Conservation (phyloP, 2,797 vertebrate genomes). For the Denticeps clupeoides region DNA sequence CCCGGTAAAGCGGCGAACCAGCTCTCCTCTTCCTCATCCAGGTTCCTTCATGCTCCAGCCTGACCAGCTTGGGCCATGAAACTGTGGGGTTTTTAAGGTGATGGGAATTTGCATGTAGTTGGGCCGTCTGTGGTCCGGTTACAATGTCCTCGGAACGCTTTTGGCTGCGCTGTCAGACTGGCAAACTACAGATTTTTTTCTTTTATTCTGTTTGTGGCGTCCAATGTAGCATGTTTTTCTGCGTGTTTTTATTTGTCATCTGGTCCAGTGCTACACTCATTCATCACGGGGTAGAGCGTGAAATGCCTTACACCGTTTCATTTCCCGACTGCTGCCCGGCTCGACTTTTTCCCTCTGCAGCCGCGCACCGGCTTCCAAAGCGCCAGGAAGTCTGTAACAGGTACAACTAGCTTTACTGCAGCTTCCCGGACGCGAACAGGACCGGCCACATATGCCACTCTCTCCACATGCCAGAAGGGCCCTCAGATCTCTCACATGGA, state of each 20-base stretch:
- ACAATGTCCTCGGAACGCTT: not conserved
- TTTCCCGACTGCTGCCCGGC: too few relatives aligned
- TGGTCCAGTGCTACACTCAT: too few relatives aligned
- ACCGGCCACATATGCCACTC: slow-evolving; percentile 36
- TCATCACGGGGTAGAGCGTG: slow-evolving; percentile 13
- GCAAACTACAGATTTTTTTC: not conserved
- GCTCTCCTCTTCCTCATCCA: slow-evolving; percentile 47
- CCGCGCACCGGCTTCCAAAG: too few relatives aligned
- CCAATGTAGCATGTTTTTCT: not conserved
- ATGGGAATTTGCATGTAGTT: slow-evolving; percentile 32
- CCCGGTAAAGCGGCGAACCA: slow-evolving; percentile 36
- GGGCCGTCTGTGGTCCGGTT: not conserved
- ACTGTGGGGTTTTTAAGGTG: slow-evolving; percentile 35
- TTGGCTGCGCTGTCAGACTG: not conserved
- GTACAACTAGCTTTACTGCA: slow-evolving; percentile 39
- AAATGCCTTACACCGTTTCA: slow-evolving; percentile 16
- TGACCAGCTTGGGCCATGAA: slow-evolving; percentile 21
- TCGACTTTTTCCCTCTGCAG: too few relatives aligned
- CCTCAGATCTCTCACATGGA: slow-evolving; percentile 3
- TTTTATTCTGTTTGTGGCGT: slow-evolving; percentile 2
- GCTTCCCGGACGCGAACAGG: slow-evolving; percentile 40
- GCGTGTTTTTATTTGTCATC: slow-evolving; percentile 6
- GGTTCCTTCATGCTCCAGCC: slow-evolving; percentile 24
- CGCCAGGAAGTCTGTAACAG: too few relatives aligned
- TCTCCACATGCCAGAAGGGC: slow-evolving; percentile 18